These are phyloP conservation scores for Drosophila sp. DNA, from an alignment of 1,140 invertebrate species.

Conservation along the genomic window DNA sequence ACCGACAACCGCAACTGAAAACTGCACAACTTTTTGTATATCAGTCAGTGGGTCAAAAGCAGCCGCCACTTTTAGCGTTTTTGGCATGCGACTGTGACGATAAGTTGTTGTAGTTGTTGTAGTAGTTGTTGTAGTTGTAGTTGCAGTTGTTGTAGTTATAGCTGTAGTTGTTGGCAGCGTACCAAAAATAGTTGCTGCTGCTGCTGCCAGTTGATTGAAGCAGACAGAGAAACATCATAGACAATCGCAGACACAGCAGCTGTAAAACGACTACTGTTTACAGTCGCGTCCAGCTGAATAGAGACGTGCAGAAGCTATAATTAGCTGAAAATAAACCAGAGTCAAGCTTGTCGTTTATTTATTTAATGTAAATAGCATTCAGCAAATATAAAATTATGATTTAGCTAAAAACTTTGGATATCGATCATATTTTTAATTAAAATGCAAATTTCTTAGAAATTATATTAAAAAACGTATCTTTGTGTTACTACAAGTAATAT, in stretches of 20 bases:
- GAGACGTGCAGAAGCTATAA: constrained; percentile 21
- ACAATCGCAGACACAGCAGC: constrained; percentile 17
- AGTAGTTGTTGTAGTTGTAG: constrained; percentile 21
- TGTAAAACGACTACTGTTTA: constrained; percentile 36
- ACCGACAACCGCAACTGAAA: constrained; percentile 42
- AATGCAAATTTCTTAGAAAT: too few species aligned
- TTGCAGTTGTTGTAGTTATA: constrained; percentile 36
- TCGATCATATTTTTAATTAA: too few species aligned
- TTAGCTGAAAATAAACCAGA: neutral
- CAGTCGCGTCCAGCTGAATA: constrained; percentile 33
- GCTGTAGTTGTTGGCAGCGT: constrained; percentile 59
- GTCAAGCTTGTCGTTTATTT: neutral
- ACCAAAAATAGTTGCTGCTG: constrained; percentile 72
- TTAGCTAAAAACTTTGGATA: too few species aligned
- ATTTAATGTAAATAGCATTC: neutral
- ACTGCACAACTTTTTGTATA: constrained; percentile 55
- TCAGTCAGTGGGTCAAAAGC: constrained; percentile 81
- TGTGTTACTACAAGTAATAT: neutral
- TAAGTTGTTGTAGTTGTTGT: constrained; percentile 25
- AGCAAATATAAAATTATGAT: too few species aligned
- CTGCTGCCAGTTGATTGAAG: constrained; percentile 70
- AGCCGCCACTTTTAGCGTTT: constrained; percentile 70
- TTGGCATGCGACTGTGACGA: constrained; percentile 68
- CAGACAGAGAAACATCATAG: constrained; percentile 45
- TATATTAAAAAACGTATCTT: too few species aligned